phyloP scores from a whole-genome alignment of 2,888 invertebrate species.

The Synanthedon myopaeformis region DNA sequence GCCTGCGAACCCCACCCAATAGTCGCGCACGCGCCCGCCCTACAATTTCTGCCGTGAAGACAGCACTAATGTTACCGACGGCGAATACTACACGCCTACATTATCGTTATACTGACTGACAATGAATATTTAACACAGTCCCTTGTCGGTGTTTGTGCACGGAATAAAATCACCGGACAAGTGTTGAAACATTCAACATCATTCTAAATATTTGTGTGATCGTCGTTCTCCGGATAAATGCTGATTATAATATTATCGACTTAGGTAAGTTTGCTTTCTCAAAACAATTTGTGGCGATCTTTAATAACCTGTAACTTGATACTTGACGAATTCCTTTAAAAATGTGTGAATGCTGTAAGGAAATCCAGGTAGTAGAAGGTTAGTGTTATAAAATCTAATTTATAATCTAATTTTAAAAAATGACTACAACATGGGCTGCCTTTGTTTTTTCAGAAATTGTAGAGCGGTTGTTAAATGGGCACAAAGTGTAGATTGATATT shows the following conservation, averaged over 20 bases:
- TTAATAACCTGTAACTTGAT: no score
- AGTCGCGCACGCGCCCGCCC: constrained; percentile 54
- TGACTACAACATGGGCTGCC: no score
- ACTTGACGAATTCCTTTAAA: no score
- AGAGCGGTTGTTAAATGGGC: no score
- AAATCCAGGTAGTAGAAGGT: no score
- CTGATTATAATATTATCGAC: background rate
- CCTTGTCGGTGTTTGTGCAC: constrained; percentile 33
- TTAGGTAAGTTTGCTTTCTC: no score
- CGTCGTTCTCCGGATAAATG: background rate
- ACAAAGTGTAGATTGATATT: no score
- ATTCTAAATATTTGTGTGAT: background rate
- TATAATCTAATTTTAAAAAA: no score
- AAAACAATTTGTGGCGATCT: no score
- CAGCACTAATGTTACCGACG: constrained; percentile 27
- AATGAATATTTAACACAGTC: constrained; percentile 56
- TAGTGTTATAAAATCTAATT: no score
- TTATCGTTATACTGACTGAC: constrained; percentile 58
- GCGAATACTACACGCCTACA: constrained; percentile 62
- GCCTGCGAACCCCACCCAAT: constrained; percentile 42
- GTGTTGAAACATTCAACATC: background rate
- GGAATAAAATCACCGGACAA: constrained; percentile 8
- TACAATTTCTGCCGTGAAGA: constrained; percentile 11
- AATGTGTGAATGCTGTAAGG: no score
- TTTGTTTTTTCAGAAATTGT: no score